Percentiles rank a stretch among this genome's conserved stretches.
Evolutionary conservation across 2,113 vertebrate species (phyloP).

Genomic region (Cygnus atratus): DNA sequence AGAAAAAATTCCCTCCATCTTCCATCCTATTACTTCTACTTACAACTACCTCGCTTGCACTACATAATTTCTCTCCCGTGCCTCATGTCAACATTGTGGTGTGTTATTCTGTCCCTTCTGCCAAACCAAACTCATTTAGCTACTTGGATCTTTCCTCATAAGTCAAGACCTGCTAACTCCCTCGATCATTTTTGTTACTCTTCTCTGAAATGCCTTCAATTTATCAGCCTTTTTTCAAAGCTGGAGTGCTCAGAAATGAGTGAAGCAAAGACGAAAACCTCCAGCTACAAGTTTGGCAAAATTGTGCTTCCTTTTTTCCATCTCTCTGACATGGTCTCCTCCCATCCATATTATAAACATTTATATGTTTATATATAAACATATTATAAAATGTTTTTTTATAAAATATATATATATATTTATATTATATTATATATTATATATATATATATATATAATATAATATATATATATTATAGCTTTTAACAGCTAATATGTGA

Average conservation of each 20-base stretch:
- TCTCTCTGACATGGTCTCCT: background rate
- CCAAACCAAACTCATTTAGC: background rate
- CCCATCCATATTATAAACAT: background rate
- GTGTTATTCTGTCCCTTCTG: background rate
- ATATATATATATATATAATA: no score
- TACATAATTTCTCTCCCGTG: background rate
- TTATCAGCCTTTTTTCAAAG: constrained; percentile 11
- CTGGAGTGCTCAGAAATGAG: background rate
- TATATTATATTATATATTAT: no score
- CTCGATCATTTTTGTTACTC: background rate
- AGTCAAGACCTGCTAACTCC: background rate
- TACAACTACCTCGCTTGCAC: background rate
- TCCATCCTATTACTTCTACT: background rate
- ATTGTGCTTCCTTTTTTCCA: background rate
- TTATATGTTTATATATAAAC: no score
- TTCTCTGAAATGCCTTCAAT: constrained; percentile 11
- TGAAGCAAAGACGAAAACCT: background rate
- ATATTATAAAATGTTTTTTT: no score
- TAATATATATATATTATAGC: no score
- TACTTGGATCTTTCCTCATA: constrained; percentile 17
- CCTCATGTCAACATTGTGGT: background rate
- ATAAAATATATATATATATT: no score
- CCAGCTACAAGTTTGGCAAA: background rate
- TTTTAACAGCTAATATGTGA: background rate
- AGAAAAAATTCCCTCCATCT: background rate